Base-by-base conservation (phyloP, 2,797 vertebrate species). In the Girardinus metallicus region DNA sequence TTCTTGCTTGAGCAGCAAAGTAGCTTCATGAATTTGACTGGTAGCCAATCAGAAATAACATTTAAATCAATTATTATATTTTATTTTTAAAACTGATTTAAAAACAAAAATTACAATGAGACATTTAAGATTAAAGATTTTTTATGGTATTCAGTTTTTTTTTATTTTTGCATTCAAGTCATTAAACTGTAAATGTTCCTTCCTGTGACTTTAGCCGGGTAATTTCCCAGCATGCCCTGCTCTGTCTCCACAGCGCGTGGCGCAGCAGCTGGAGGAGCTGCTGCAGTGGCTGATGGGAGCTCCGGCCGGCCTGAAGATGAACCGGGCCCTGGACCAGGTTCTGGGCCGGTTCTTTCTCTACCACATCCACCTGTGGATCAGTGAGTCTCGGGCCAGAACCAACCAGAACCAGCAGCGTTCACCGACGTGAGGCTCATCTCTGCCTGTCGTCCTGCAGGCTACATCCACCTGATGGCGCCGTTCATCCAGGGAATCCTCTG, bases 231-330 rank as follows among this genome's bases (percentile, higher is more conserved):
- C 64, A 76, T 26, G n/a, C 39, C 6, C 1, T 15, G 16, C 47
- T 29, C 0, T 71, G 85, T 31, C 16, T 78, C 57, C 66, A 36
- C 80, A 99, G 99, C 96, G 80, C 0, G 95, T 99, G 73, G 97
- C 99, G 0, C 94, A 97, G 84, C 95, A 98, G 93, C 97, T 99
- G 43, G 97, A 99, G 83, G 92, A 96, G 72, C 96, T 99, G 84
- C 94, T 99, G 76, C 97, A 99, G 93, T 99, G 99, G 99, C 95
- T 99, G 80, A 99, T 99, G 99, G 99, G 99, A 49, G 99, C 96
- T 0, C 99, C 99, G 0, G 98, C 99, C 0, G 99, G 99, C 1
- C 95, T 99, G 88, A 99, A 99, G 93, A 99, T 99, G 98, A 99
- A 99, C 94, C 94, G 96, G 70, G 97, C 98, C 4, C 90, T 99